phyloP scores from a whole-genome alignment of 2,888 invertebrate species.

The Oscheius sp. region DNA sequence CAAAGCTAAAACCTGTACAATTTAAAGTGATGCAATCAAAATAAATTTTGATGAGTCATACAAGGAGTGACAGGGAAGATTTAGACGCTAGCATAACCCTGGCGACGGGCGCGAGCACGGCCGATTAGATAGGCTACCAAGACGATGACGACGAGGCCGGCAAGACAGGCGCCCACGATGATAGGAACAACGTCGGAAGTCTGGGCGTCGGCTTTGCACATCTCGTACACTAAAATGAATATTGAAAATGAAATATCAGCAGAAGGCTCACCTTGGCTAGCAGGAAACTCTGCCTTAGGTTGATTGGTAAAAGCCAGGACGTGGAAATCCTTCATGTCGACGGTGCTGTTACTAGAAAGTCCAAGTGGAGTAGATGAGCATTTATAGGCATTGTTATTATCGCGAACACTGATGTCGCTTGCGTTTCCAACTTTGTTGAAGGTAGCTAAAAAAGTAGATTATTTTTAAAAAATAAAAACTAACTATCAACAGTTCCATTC shows the following conservation, averaged over 20 bases:
- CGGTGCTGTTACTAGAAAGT: slow-evolving; percentile 55
- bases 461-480: not conserved
- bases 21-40: slow-evolving; percentile 23
- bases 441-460: not conserved
- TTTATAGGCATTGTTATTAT: slow-evolving; percentile 37
- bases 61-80: not conserved
- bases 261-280: slow-evolving; percentile 58
- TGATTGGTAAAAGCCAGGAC: slow-evolving; percentile 61
- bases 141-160: slow-evolving; percentile 88
- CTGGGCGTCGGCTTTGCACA: slow-evolving; percentile 64
- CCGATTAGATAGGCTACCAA: slow-evolving; percentile 92
- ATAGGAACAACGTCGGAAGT: slow-evolving; percentile 89
- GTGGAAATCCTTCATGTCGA: slow-evolving; percentile 59
- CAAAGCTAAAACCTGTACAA: slow-evolving; percentile 3
- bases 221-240: slow-evolving; percentile 55
- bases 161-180: slow-evolving; percentile 92
- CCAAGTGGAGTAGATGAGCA: slow-evolving; percentile 64
- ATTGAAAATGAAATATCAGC: not conserved
- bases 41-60: not conserved
- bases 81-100: slow-evolving; percentile 71
- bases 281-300: slow-evolving; percentile 52
- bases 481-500: not conserved
- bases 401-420: slow-evolving; percentile 36
- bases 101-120: slow-evolving; percentile 78
- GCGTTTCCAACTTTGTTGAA: slow-evolving; percentile 27